Percentiles rank a stretch among this genome's conserved stretches.
Evolutionary conservation across 2,797 vertebrate genomes (phyloP).

Genomic region (Parauchenoglanis punctatus): DNA sequence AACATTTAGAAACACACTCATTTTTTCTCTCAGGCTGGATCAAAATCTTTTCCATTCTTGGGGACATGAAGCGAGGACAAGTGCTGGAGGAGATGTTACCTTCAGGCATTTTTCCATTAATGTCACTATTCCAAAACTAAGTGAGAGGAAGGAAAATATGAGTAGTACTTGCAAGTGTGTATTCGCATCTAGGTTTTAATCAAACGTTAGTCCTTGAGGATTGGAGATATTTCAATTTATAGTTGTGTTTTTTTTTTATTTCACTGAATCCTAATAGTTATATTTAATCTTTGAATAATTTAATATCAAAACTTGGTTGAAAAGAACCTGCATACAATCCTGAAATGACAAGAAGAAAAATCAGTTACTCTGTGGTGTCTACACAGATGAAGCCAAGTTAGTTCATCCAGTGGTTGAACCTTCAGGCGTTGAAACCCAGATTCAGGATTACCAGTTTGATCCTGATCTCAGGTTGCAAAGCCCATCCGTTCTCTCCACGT

Average conservation of each 20-base stretch:
- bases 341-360: not conserved
- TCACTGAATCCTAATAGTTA: not conserved
- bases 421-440: not conserved
- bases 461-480: not conserved
- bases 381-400: not conserved
- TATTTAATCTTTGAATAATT: not conserved
- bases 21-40: constrained; percentile 29
- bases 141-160: not conserved
- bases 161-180: not conserved
- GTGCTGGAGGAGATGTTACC: constrained; percentile 30
- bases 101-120: constrained; percentile 53
- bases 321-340: not conserved
- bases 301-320: not conserved
- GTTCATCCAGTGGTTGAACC: not conserved
- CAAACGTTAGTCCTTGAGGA: not conserved
- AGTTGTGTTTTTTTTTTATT: not conserved
- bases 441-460: not conserved
- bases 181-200: not conserved
- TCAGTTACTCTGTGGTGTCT: not conserved
- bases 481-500: not conserved
- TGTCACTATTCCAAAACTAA: not conserved
- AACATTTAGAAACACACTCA: constrained; percentile 24
- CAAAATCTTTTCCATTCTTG: constrained; percentile 34
- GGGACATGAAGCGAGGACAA: constrained; percentile 18
- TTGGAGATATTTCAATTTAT: not conserved